Evolutionary conservation across 1,140 invertebrate genomes (phyloP).

Genomic region (Drosophila orena): DNA sequence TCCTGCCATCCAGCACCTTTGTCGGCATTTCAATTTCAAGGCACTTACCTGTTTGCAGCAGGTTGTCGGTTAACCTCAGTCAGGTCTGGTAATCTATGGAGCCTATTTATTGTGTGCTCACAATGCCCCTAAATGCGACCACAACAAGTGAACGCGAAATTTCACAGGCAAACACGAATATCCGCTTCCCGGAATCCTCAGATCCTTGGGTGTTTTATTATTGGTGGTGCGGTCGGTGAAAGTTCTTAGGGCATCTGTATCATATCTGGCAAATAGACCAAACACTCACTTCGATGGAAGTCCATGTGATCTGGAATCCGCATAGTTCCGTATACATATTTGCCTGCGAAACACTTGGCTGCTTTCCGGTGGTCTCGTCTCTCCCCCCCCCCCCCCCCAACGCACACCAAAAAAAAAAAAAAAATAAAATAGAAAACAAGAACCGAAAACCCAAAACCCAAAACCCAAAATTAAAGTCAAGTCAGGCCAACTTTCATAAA

Average conservation of each 20-base stretch:
- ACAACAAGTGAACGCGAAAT: slow-evolving; percentile 53
- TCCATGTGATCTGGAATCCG: slow-evolving; percentile 2
- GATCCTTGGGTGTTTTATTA: slow-evolving; percentile 6
- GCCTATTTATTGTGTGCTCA: slow-evolving; percentile 34
- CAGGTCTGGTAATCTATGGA: slow-evolving; percentile 31
- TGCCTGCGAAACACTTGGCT: slow-evolving; percentile 25
- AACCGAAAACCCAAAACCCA: slow-evolving; percentile 14
- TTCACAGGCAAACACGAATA: slow-evolving; percentile 64
- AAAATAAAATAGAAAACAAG: neutral
- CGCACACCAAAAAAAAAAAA: too few relatives aligned
- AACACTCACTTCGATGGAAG: neutral
- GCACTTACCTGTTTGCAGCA: neutral
- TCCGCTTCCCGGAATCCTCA: slow-evolving; percentile 54
- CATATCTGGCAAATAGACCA: neutral
- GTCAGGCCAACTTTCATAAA: slow-evolving; percentile 75
- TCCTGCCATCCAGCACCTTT: slow-evolving; percentile 1
- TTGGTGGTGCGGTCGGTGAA: slow-evolving; percentile 19
- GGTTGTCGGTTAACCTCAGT: slow-evolving; percentile 32
- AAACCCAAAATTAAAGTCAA: slow-evolving; percentile 49
- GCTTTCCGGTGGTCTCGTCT: slow-evolving; percentile 39
- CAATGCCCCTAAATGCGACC: slow-evolving; percentile 28
- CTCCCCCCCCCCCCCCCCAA: too few relatives aligned
- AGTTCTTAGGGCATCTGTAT: slow-evolving; percentile 19
- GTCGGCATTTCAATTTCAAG: slow-evolving; percentile 1
- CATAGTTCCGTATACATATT: too few relatives aligned